Conservation (phyloP, 2,113 vertebrate genomes). For the Oncorhynchus clarkii region DNA sequence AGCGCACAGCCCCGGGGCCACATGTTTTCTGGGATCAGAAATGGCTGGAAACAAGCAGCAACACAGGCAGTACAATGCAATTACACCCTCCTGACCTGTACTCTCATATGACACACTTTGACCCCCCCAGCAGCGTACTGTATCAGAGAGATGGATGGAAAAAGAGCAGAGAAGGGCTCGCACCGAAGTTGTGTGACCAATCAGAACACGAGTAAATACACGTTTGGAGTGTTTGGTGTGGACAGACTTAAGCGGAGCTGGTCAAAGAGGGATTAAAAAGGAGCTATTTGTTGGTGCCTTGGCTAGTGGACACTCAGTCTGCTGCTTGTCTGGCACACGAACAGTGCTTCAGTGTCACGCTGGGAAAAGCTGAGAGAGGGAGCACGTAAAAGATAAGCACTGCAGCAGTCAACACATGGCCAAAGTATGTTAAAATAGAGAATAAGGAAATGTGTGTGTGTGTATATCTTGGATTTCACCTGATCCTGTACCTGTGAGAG, state of each 20-base stretch:
- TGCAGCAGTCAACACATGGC: neutral
- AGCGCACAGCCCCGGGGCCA: constrained; percentile 52
- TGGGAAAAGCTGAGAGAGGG: neutral
- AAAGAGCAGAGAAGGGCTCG: neutral
- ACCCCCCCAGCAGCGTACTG: neutral
- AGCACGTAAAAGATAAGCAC: neutral
- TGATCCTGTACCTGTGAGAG: neutral
- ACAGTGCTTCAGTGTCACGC: constrained; percentile 1
- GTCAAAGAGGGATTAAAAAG: neutral
- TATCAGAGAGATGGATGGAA: neutral
- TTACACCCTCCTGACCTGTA: neutral
- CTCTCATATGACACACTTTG: neutral
- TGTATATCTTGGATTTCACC: constrained; percentile 8
- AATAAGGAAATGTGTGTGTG: neutral
- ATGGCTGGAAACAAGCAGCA: constrained; percentile 32
- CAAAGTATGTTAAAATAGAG: neutral
- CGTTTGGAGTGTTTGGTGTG: neutral
- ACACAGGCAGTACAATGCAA: neutral
- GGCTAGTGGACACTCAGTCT: neutral
- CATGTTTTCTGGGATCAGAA: constrained; percentile 67
- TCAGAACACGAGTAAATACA: neutral
- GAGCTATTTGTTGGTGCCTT: neutral
- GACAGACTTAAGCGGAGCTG: neutral
- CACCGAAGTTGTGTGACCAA: neutral
- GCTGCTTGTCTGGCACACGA: constrained; percentile 1